phyloP scores from a whole-genome alignment of 2,797 vertebrate species.

The Pangasius sanitwongsei region DNA sequence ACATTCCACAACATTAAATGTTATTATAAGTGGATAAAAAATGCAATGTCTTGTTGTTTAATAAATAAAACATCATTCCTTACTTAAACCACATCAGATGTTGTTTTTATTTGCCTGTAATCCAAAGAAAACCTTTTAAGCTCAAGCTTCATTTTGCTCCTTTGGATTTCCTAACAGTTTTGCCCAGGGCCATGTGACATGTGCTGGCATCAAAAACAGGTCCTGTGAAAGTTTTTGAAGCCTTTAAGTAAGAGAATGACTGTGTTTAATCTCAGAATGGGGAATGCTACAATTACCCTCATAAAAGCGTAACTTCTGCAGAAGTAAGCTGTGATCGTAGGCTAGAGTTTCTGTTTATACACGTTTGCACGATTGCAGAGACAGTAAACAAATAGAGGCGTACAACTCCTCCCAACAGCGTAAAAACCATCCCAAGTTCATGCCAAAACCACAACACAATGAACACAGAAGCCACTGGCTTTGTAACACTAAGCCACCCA shows the following conservation, averaged over 20 bases:
- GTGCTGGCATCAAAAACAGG: neutral
- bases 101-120: neutral
- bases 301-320: constrained; percentile 4
- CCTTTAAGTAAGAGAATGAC: neutral
- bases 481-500: constrained; percentile 5
- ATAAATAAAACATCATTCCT: neutral
- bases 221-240: constrained; percentile 8
- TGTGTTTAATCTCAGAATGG: neutral
- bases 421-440: constrained; percentile 14
- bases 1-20: neutral
- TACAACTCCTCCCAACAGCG: constrained; percentile 17
- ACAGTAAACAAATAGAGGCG: constrained; percentile 14
- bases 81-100: neutral
- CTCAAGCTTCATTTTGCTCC: neutral
- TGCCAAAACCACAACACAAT: constrained; percentile 39
- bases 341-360: constrained; percentile 24
- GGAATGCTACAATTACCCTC: constrained; percentile 4
- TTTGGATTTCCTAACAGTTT: neutral
- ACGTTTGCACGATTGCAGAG: neutral
- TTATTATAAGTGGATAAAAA: neutral
- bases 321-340: constrained; percentile 1
- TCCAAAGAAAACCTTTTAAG: neutral
- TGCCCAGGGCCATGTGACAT: neutral
- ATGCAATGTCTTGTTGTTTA: neutral
- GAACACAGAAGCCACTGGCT: constrained; percentile 29